Base-by-base conservation (phyloP, 2,113 vertebrate species). In the Poecilia latipinna region DNA sequence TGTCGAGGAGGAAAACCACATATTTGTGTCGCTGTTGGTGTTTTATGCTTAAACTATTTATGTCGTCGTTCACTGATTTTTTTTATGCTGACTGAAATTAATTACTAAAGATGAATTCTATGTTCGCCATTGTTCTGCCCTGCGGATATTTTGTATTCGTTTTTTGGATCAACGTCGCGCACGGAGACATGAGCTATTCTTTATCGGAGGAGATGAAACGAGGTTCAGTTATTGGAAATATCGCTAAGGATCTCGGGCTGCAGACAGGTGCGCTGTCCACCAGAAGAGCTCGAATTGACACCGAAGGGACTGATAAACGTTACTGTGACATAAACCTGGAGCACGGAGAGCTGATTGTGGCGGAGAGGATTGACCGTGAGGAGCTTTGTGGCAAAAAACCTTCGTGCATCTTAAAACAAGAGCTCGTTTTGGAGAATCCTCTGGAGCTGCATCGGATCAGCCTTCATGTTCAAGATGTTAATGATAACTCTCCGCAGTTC, bases 171-270 rank as follows among this genome's bases (percentile, higher is more conserved):
- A 95, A 71, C 15, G 28, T 28, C 19, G 24, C 22, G 2, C 10
- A 3, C 37, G 78, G 78, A 65, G 83, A 85, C 10, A 2, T 68
- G 39, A 44, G 63, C 39, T 94, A 93, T 75, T 92, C 91, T 63
- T 82, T 95, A 82, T 90, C 92, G 2, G 93, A 96, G 85, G 94
- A 93, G 80, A 92, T 92, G 83, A 93, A 92, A 54, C 87, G 86
- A 48, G 93, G 93, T 24, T 73, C 93, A 42, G 89, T 95, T 63
- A 90, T 97, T 61, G 95, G 93, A 65, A 93, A 94, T 81, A 72
- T 95, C 31, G 90, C 93, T 2, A 93, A 96, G 48, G 95, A 96
- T 85, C 79, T 96, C 22, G 95, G 95, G 37, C 86, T 96, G 4
- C 89, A 93, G 68, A 88, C 91, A 81, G 48, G 80, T 1, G 91